Percentiles rank a stretch among this genome's conserved stretches.
Conservation (phyloP, 2,888 invertebrate genomes). For the Xiphydria camelus region DNA sequence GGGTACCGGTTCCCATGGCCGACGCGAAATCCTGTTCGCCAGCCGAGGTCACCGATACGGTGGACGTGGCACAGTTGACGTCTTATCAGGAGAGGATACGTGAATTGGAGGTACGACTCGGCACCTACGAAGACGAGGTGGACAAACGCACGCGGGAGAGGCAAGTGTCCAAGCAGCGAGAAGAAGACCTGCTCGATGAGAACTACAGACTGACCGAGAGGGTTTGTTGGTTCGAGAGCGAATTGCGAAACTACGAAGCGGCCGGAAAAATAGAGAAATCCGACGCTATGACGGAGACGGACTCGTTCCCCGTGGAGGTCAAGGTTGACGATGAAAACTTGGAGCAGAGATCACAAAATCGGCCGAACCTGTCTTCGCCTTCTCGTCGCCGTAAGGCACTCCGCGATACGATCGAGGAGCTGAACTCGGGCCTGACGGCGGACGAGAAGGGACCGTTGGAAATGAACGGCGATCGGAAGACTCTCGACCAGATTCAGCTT, state of each 20-base stretch:
- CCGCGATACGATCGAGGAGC: background rate
- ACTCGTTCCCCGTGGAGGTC: background rate
- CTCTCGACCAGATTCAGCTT: conserved; percentile 65
- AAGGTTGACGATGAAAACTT: background rate
- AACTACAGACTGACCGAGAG: conserved; percentile 42
- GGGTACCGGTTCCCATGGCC: conserved; percentile 27
- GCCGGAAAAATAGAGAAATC: conserved; percentile 14
- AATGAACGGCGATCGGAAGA: conserved; percentile 63
- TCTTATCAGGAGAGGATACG: conserved; percentile 36
- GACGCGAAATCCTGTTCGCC: conserved; percentile 23
- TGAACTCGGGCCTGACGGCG: no score
- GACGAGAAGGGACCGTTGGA: background rate
- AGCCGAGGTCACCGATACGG: conserved; percentile 19
- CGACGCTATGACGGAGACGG: background rate
- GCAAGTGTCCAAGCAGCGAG: conserved; percentile 33
- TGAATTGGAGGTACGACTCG: conserved; percentile 39
- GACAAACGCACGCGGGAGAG: conserved; percentile 27
- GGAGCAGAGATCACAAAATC: no score
- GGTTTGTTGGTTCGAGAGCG: conserved; percentile 38
- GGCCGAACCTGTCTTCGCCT: background rate
- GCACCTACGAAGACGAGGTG: conserved; percentile 28
- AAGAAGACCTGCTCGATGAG: conserved; percentile 44
- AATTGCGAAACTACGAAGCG: conserved; percentile 23
- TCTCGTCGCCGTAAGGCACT: conserved; percentile 19
- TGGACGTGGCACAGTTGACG: conserved; percentile 13